Base-by-base conservation (phyloP, 64 coral and sea anemone species). In the Montipora sp. region DNA sequence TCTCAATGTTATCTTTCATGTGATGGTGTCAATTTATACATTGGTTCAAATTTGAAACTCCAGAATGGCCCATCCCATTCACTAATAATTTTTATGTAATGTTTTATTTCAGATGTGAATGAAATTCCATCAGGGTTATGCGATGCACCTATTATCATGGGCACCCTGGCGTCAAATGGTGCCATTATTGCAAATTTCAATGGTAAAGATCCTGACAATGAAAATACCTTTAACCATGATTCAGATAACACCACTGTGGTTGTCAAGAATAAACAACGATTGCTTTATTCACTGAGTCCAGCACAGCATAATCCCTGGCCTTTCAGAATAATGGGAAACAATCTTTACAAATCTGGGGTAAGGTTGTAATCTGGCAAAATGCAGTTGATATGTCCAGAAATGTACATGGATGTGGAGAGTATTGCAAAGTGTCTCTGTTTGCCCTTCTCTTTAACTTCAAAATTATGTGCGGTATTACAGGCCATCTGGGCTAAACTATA, bases 161-260 rank as follows among this genome's bases (percentile, higher is more conserved):
- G 88, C 45, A 75, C 90, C 16, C 73, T 78, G 78, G 83, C 80
- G 5, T 96, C 95, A 27, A 87, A 87, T 72, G 95, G 95, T 66
- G 83, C 92, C 3, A 51, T 96, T 0, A 90, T 96, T 86, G 78
- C 53, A 10, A 19, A 20, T 3, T 73, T 96, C 24, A 19, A 81
- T 11, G 79, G 53, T 0, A 82, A 48, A 24, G 95, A 96, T 88
- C 95, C 95, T 83, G 95, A 96, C 58, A 94, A 94, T 83, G 92
- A 87, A 57, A 75, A 75, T 21, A 80, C 8, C 3, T 19, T 67
- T n/a, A 89, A 83, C 3, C 8, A 23, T 3, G 2, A 55, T 43
- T 76, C 59, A 48, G 48, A 45, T 4, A 93, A 93, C 18, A 44
- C 68, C 22, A 77, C 65, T 27, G 77, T 66, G 10, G 27, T 84